Percentiles rank a stretch among this genome's conserved stretches.
phyloP scores from a whole-genome alignment of 2,888 invertebrate genomes.

The Epinotia ramella region DNA sequence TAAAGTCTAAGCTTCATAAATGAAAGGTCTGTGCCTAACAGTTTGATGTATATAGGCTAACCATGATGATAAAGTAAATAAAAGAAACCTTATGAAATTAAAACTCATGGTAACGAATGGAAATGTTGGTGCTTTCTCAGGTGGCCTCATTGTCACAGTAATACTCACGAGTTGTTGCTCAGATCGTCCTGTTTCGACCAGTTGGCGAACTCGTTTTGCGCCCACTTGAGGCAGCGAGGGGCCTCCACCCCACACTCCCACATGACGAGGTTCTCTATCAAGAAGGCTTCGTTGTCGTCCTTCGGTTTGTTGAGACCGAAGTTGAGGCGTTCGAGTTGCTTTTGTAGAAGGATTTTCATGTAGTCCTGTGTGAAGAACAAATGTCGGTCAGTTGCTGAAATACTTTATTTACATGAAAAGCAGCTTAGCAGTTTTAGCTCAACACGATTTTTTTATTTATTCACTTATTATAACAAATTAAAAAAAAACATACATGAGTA shows the following conservation, averaged over 20 bases:
- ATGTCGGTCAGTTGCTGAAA: neutral
- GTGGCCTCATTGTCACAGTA: neutral
- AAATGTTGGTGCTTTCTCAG: too few relatives aligned
- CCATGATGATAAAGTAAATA: too few relatives aligned
- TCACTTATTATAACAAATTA: too few relatives aligned
- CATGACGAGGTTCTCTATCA: constrained; percentile 83
- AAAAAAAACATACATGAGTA: too few relatives aligned
- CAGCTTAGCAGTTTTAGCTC: too few relatives aligned
- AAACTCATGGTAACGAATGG: too few relatives aligned
- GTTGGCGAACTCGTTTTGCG: constrained; percentile 69
- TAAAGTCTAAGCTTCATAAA: too few relatives aligned
- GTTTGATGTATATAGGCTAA: too few relatives aligned
- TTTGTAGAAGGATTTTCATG: constrained; percentile 70
- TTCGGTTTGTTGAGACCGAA: constrained; percentile 79
- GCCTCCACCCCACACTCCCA: constrained; percentile 86
- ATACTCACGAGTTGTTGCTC: constrained; percentile 77
- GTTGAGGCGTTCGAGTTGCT: constrained; percentile 79
- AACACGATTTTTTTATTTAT: too few relatives aligned
- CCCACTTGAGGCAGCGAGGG: constrained; percentile 84
- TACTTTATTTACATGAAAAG: too few relatives aligned
- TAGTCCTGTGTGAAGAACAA: constrained; percentile 68
- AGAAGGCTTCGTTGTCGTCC: constrained; percentile 84
- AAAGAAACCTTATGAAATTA: too few relatives aligned
- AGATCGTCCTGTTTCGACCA: constrained; percentile 64
- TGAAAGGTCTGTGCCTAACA: too few relatives aligned